These are phyloP conservation scores for Coecobrya sp. DNA, from an alignment of 2,888 invertebrate species.

Conservation along the genomic window DNA sequence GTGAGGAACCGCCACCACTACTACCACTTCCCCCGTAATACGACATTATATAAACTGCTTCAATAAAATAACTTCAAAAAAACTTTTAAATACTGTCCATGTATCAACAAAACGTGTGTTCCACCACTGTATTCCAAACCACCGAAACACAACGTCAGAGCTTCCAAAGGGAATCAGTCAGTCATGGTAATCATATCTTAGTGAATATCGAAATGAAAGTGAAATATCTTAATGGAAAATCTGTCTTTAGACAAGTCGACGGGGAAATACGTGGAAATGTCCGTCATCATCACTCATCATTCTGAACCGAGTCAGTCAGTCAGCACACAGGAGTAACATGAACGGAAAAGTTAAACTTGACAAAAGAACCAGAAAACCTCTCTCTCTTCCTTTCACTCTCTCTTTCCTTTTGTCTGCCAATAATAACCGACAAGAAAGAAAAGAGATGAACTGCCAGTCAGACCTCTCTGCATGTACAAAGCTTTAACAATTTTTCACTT, in stretches of 20 bases:
- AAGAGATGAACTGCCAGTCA: neutral
- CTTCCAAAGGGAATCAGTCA: neutral
- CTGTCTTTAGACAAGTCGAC: neutral
- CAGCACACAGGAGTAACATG: too few relatives aligned
- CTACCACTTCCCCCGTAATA: slow-evolving; percentile 61
- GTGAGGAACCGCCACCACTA: slow-evolving; percentile 23
- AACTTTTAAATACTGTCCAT: too few relatives aligned
- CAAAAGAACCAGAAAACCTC: neutral
- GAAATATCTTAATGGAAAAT: neutral
- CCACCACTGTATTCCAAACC: neutral
- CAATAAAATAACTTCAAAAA: neutral
- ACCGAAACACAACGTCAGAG: neutral
- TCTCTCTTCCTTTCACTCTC: neutral
- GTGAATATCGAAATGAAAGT: neutral
- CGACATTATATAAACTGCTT: slow-evolving; percentile 46
- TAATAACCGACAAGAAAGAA: slow-evolving; percentile 24
- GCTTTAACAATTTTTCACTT: slow-evolving; percentile 16
- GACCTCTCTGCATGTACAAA: neutral
- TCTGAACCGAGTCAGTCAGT: neutral
- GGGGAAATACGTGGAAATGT: slow-evolving; percentile 11
- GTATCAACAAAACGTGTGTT: too few relatives aligned
- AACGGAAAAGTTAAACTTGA: slow-evolving; percentile 20
- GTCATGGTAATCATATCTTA: neutral
- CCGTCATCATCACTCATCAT: slow-evolving; percentile 54
- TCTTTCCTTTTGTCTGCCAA: slow-evolving; percentile 12